Percentiles rank a stretch among this genome's conserved stretches.
phyloP scores from a whole-genome alignment of 2,888 invertebrate genomes.

The Heliconius aoede region DNA sequence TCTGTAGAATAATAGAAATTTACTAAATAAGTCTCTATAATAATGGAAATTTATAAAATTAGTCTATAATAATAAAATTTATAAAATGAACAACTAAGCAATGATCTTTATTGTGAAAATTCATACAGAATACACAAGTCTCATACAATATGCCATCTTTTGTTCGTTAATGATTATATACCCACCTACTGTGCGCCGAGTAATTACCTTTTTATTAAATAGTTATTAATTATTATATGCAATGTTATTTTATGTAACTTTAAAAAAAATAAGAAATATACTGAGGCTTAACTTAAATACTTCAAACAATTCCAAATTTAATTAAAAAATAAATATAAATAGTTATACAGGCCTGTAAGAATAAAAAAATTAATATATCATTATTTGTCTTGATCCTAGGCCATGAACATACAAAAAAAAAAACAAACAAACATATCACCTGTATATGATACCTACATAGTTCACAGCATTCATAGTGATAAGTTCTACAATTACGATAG shows the following conservation, averaged over 20 bases:
- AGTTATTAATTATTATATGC: background rate
- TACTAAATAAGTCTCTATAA: background rate
- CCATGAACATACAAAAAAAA: background rate
- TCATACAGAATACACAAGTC: background rate
- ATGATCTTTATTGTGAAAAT: background rate
- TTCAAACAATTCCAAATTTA: too few relatives aligned
- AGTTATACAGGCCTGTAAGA: too few relatives aligned
- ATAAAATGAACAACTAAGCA: constrained; percentile 7
- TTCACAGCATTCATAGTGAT: constrained; percentile 13
- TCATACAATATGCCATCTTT: background rate
- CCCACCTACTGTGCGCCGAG: background rate
- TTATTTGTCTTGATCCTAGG: background rate
- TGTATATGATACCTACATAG: background rate
- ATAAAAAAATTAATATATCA: too few relatives aligned
- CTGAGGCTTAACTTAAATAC: too few relatives aligned
- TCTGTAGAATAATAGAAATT: too few relatives aligned
- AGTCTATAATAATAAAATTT: too few relatives aligned
- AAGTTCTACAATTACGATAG: background rate
- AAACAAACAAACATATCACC: background rate
- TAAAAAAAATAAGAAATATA: too few relatives aligned
- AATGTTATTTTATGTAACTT: too few relatives aligned
- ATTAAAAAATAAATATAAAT: too few relatives aligned
- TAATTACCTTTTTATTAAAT: background rate
- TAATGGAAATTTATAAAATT: background rate
- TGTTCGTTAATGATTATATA: constrained; percentile 1